Evolutionary conservation across 2,888 invertebrate genomes (phyloP).

Genomic region (Metellina segmentata): DNA sequence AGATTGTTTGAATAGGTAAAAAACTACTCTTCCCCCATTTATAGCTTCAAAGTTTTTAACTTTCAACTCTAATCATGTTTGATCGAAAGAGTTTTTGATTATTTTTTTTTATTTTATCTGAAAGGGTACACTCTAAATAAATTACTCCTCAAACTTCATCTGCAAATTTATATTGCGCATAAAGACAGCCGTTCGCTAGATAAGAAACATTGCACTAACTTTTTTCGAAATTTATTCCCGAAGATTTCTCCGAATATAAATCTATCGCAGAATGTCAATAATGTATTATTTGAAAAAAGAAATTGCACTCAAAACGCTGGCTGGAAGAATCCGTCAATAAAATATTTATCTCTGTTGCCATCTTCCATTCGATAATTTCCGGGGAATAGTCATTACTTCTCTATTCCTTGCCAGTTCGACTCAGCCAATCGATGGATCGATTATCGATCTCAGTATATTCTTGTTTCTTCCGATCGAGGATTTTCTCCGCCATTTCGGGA

Average conservation of each 20-base stretch:
- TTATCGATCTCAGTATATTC: slow-evolving; percentile 62
- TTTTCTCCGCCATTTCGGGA: slow-evolving; percentile 72
- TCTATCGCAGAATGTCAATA: not conserved
- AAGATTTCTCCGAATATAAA: not conserved
- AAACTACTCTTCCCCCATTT: no score
- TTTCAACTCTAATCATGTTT: no score
- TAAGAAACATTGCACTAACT: not conserved
- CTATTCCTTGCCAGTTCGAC: slow-evolving; percentile 56
- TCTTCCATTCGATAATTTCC: slow-evolving; percentile 68
- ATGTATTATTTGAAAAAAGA: not conserved
- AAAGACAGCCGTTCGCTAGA: no score
- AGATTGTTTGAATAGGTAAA: no score
- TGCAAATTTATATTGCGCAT: no score
- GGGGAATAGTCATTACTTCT: slow-evolving; percentile 72
- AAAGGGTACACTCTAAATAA: no score
- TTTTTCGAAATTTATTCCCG: not conserved
- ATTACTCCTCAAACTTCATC: no score
- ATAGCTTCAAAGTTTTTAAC: no score
- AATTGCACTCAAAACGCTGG: not conserved
- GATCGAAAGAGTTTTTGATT: no score
- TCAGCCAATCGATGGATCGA: slow-evolving; percentile 72
- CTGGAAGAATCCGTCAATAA: slow-evolving; percentile 44
- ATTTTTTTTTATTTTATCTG: no score
- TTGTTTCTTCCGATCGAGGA: slow-evolving; percentile 70
- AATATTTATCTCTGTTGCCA: slow-evolving; percentile 65